Base-by-base conservation (phyloP, 2,113 vertebrate species). In the Panurus biarmicus region DNA sequence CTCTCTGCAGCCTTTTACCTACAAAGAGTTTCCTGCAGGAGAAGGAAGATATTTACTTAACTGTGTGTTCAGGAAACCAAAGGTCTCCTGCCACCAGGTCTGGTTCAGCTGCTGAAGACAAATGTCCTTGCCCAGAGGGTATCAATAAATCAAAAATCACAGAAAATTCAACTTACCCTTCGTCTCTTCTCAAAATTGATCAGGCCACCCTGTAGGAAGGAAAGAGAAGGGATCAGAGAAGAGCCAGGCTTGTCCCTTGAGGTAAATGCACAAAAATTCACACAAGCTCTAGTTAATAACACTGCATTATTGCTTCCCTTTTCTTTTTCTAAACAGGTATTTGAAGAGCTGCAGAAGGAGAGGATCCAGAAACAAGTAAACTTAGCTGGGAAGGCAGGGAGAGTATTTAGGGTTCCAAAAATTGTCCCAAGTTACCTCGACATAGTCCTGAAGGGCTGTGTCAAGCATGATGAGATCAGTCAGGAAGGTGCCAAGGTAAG, bases 131-230 rank as follows among this genome's bases (percentile, higher is more conserved):
- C 22, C 28, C 66, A 29, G 19, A 65, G 20, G 15, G 17, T 8
- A 36, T 16, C 74, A 83, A 8, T 42, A 76, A 96, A 90, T 22
- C 33, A 44, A 26, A 73, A 74, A 47, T 42, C 12, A 77, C 23
- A 79, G 17, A 69, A 62, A 16, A 31, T 33, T 28, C 51, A 87
- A 93, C 98, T 98, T 94, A 99, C 99, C 98, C 96, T 98, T 96
- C 99, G 98, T 87, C 98, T 98, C 97, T 99, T 99, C 93, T 99
- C 99, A 92, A 99, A 99, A 97, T 99, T 99, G 92, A 99, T 98
- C 94, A 99, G 97, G 33, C 98, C 98, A 44, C 98, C 98, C 99
- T 99, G 97, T 91, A 91, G 91, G 42, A 93, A 94, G 87, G 85
- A 94, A 93, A 88, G 91, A 89, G 83, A 81, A 87, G 5, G 51